Conservation (phyloP, 2,888 invertebrate genomes). For the Cerastis leucographa region DNA sequence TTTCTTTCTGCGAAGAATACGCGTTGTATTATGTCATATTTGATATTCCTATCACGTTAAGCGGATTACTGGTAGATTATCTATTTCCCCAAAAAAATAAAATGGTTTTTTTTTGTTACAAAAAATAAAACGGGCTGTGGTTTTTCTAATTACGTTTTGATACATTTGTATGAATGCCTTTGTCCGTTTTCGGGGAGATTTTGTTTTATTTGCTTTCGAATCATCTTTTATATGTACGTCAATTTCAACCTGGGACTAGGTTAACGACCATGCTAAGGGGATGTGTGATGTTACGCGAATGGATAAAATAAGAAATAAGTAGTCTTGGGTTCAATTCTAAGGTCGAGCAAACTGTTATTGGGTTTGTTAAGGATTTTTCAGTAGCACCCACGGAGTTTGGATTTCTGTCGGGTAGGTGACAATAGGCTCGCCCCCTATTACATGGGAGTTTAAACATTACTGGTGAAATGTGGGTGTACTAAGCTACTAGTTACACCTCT, state of each 20-base stretch:
- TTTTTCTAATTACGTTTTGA: slow-evolving; percentile 18
- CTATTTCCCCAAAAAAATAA: slow-evolving; percentile 21
- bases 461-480: no score
- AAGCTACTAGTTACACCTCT: no score
- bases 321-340: no score
- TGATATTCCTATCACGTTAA: slow-evolving; percentile 54
- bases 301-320: no score
- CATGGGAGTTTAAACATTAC: no score
- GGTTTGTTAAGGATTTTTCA: no score
- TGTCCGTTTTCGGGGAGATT: not conserved
- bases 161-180: not conserved
- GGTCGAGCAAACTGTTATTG: no score
- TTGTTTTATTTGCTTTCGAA: not conserved
- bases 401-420: no score
- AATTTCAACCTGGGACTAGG: not conserved
- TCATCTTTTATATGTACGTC: not conserved
- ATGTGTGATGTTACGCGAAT: no score
- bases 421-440: no score
- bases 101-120: slow-evolving; percentile 23
- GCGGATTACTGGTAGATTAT: slow-evolving; percentile 54
- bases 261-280: no score
- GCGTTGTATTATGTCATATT: slow-evolving; percentile 46
- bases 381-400: no score
- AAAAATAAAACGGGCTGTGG: not conserved
- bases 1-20: slow-evolving; percentile 5